These are phyloP conservation scores for Drosophila niveifrons DNA, from an alignment of 2,888 invertebrate genomes.

Conservation along the genomic window DNA sequence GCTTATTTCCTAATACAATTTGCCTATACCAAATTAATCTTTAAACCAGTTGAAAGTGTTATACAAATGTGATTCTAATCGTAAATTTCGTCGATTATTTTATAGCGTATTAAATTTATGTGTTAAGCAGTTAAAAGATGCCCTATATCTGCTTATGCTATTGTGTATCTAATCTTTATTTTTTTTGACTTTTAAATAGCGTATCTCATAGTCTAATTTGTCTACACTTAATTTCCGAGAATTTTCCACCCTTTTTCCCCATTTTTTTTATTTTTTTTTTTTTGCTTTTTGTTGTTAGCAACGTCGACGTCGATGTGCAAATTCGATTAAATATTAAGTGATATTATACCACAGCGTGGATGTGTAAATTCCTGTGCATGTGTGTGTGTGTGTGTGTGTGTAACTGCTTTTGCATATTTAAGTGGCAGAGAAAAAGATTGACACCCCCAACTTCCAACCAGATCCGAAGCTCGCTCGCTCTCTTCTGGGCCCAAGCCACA, in stretches of 20 bases:
- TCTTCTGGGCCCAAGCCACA: constrained; percentile 9
- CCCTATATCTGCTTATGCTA: no score
- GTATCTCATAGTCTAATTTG: constrained; percentile 1
- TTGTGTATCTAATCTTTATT: no score
- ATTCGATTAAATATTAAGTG: constrained; percentile 77
- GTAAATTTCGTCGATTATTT: no score
- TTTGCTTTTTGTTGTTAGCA: constrained; percentile 24
- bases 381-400: constrained; percentile 35
- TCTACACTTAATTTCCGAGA: constrained; percentile 7
- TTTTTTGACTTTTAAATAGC: not conserved
- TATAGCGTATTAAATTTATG: no score
- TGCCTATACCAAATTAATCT: constrained; percentile 1
- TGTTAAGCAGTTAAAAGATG: no score
- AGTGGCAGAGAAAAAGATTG: constrained; percentile 63
- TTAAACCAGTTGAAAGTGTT: no score
- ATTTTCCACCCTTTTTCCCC: not conserved
- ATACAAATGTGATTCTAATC: no score
- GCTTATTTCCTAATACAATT: constrained; percentile 1
- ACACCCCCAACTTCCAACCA: constrained; percentile 29
- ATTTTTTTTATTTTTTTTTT: constrained; percentile 15
- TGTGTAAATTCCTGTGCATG: constrained; percentile 12
- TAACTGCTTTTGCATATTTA: constrained; percentile 73
- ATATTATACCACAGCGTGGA: constrained; percentile 51
- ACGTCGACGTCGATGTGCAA: constrained; percentile 55
- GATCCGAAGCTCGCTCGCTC: constrained; percentile 30